Evolutionary conservation across 1,140 invertebrate genomes (phyloP).

Genomic region (Sitodiplosis mosellana): DNA sequence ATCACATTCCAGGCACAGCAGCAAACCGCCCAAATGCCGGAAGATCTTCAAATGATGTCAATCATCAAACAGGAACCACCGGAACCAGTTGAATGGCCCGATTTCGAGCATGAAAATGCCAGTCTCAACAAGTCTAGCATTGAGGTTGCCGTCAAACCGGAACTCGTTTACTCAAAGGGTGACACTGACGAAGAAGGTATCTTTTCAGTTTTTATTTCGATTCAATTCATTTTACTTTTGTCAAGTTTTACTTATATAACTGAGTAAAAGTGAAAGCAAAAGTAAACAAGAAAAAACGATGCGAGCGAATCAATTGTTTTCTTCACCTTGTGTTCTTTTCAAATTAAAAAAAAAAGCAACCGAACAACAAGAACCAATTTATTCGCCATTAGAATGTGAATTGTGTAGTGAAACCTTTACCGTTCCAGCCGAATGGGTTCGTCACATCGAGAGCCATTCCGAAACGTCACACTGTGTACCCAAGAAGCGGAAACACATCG

Average conservation of each 20-base stretch:
- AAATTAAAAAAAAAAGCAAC: too few relatives aligned
- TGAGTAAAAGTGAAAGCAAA: too few relatives aligned
- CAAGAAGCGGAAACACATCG: slow-evolving; percentile 32
- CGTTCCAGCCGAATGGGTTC: slow-evolving; percentile 59
- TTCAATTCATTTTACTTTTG: too few relatives aligned
- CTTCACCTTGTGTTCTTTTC: too few relatives aligned
- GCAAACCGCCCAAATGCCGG: slow-evolving; percentile 10
- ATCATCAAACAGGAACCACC: too few relatives aligned
- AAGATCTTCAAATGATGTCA: slow-evolving; percentile 26
- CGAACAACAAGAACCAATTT: slow-evolving; percentile 21
- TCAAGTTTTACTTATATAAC: too few relatives aligned
- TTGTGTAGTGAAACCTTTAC: slow-evolving; percentile 67
- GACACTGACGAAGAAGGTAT: slow-evolving; percentile 23
- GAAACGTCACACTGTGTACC: slow-evolving; percentile 38
- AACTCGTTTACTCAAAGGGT: slow-evolving; percentile 25
- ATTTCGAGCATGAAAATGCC: slow-evolving; percentile 25
- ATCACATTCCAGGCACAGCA: slow-evolving; percentile 3
- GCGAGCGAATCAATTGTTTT: too few relatives aligned
- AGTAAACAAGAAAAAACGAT: too few relatives aligned
- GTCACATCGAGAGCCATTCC: slow-evolving; percentile 47
- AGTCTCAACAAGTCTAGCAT: slow-evolving; percentile 26
- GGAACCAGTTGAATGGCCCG: slow-evolving; percentile 31
- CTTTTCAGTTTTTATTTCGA: too few relatives aligned
- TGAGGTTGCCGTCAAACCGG: slow-evolving; percentile 33
- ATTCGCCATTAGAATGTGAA: slow-evolving; percentile 59